These are phyloP conservation scores for Meles meles DNA, from an alignment of 2,113 vertebrate species.

Conservation along the genomic window DNA sequence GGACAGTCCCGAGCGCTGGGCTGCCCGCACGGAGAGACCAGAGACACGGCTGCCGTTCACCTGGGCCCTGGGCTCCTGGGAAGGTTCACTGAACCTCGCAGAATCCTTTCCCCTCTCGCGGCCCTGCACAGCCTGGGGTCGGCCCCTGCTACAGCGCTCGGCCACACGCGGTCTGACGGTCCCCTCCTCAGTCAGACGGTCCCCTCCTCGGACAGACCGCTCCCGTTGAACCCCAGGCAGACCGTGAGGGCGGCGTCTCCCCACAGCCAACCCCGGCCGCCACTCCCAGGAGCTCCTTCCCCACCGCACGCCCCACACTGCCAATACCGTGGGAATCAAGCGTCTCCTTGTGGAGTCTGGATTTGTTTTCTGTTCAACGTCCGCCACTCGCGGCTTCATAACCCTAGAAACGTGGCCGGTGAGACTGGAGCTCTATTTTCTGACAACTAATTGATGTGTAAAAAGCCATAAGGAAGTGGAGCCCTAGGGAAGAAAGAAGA, in stretches of 20 bases:
- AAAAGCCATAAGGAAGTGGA: too few species aligned
- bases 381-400: neutral
- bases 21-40: accelerated
- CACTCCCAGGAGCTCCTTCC: accelerated
- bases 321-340: neutral
- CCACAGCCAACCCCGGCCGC: accelerated
- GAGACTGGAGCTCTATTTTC: neutral
- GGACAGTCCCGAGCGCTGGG: neutral
- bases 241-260: too few species aligned
- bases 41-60: accelerated
- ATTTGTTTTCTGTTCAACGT: accelerated
- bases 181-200: too few species aligned
- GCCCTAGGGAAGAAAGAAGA: neutral
- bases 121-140: neutral
- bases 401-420: too few species aligned
- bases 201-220: neutral
- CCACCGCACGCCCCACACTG: accelerated
- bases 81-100: neutral
- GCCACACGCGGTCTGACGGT: too few species aligned
- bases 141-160: accelerated
- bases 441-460: neutral
- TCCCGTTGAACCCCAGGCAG: too few species aligned
- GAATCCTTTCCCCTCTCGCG: neutral
- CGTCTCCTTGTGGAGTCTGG: neutral
- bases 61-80: neutral